Conservation (phyloP, 2,888 invertebrate genomes). For the Brachypalpus laphriformis region DNA sequence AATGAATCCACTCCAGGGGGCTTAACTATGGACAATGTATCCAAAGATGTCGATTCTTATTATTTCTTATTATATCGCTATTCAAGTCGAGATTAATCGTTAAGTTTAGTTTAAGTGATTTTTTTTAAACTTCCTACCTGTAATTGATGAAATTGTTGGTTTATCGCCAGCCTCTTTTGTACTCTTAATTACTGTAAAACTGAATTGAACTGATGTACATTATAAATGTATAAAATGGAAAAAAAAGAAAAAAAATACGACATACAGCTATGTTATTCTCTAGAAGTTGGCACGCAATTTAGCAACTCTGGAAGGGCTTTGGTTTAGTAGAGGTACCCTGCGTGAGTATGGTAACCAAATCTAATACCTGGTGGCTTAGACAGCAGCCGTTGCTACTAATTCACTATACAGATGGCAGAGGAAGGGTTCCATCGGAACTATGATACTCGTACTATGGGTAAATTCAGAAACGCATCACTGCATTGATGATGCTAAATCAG, state of each 20-base stretch:
- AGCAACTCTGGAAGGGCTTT: too few species aligned
- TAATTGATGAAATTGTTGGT: slow-evolving; percentile 4
- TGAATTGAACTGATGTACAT: slow-evolving; percentile 65
- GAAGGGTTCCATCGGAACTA: too few species aligned
- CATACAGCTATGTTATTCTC: too few species aligned
- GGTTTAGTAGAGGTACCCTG: too few species aligned
- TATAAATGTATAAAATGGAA: slow-evolving; percentile 38
- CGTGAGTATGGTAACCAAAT: too few species aligned
- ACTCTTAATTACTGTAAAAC: slow-evolving; percentile 23
- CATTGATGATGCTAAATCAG: too few species aligned
- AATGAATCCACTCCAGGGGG: background rate
- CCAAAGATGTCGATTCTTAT: slow-evolving; percentile 5
- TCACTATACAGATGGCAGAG: too few species aligned
- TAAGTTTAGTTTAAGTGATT: slow-evolving; percentile 26
- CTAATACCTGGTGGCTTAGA: too few species aligned
- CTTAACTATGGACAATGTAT: slow-evolving; percentile 1
- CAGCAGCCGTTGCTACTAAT: too few species aligned
- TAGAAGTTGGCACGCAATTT: too few species aligned
- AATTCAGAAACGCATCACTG: too few species aligned
- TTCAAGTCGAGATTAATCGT: background rate
- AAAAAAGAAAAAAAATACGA: background rate
- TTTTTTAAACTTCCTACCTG: background rate
- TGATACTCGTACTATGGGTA: too few species aligned
- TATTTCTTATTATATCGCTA: background rate
- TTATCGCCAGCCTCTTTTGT: slow-evolving; percentile 29